Percentiles rank a stretch among this genome's conserved stretches.
Evolutionary conservation across 2,888 invertebrate genomes (phyloP).

Genomic region (Pammene aurita): DNA sequence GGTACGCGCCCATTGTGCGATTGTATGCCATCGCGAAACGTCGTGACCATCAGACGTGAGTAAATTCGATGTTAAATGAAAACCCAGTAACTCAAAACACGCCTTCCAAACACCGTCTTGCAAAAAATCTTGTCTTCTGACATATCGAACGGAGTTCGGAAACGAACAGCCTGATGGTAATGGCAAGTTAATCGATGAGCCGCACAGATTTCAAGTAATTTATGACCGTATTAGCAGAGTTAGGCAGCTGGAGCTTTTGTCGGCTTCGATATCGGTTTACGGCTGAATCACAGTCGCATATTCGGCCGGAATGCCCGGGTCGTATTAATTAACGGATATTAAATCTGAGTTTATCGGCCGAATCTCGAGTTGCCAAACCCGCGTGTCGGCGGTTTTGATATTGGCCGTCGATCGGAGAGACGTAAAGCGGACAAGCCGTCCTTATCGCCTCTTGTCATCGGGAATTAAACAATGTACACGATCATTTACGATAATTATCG

Average conservation of each 20-base stretch:
- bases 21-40: conserved; percentile 51
- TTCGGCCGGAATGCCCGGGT: conserved; percentile 76
- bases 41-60: conserved; percentile 63
- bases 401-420: conserved; percentile 59
- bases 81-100: conserved; percentile 46
- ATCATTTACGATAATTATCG: conserved; percentile 76
- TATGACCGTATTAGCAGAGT: conserved; percentile 80
- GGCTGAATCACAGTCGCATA: conserved; percentile 77
- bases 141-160: conserved; percentile 31
- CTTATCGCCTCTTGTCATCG: conserved; percentile 78
- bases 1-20: conserved; percentile 65
- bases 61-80: conserved; percentile 58
- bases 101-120: conserved; percentile 42
- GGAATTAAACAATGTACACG: conserved; percentile 77
- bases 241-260: conserved; percentile 75
- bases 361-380: conserved; percentile 81
- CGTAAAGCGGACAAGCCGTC: conserved; percentile 65
- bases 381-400: conserved; percentile 74
- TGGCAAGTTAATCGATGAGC: conserved; percentile 69
- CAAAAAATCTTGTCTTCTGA: conserved; percentile 43
- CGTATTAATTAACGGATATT: conserved; percentile 83
- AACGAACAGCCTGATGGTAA: conserved; percentile 31
- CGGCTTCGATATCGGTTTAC: conserved; percentile 74
- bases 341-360: conserved; percentile 80
- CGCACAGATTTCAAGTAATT: conserved; percentile 77